These are phyloP conservation scores for Drosophila multiciliata DNA, from an alignment of 2,888 invertebrate genomes.

Conservation along the genomic window DNA sequence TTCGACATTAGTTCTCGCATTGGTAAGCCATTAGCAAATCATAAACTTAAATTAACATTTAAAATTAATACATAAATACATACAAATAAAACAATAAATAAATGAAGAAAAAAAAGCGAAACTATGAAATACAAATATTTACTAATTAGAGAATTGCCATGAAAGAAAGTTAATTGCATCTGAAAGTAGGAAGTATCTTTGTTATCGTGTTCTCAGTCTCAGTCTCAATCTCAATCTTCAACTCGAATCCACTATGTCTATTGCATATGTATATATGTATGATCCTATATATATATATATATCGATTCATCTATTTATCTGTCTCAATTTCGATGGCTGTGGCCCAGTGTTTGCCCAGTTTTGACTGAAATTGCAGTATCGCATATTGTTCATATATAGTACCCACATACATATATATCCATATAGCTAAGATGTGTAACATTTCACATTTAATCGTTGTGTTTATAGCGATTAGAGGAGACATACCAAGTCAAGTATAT, in stretches of 20 bases:
- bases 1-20: conserved; percentile 45
- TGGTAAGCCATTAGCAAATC: conserved; percentile 56
- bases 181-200: not conserved
- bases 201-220: conserved; percentile 3
- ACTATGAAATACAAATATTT: not conserved
- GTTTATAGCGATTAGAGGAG: conserved; percentile 7
- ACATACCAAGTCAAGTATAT: conserved; percentile 61
- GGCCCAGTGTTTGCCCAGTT: conserved; percentile 43
- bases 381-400: conserved; percentile 20
- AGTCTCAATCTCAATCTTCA: not conserved
- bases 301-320: conserved; percentile 18
- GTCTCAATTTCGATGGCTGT: conserved; percentile 46
- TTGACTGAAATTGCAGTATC: conserved; percentile 54
- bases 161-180: not conserved
- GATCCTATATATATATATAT: not conserved
- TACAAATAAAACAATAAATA: conserved; percentile 5
- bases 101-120: conserved; percentile 10
- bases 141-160: conserved; percentile 8
- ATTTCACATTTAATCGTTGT: conserved; percentile 5
- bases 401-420: not conserved
- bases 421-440: conserved; percentile 19
- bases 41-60: conserved; percentile 25
- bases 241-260: not conserved
- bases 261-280: not conserved
- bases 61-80: conserved; percentile 3